These are phyloP conservation scores for Pavo muticus DNA, from an alignment of 2,113 vertebrate species.

Conservation along the genomic window DNA sequence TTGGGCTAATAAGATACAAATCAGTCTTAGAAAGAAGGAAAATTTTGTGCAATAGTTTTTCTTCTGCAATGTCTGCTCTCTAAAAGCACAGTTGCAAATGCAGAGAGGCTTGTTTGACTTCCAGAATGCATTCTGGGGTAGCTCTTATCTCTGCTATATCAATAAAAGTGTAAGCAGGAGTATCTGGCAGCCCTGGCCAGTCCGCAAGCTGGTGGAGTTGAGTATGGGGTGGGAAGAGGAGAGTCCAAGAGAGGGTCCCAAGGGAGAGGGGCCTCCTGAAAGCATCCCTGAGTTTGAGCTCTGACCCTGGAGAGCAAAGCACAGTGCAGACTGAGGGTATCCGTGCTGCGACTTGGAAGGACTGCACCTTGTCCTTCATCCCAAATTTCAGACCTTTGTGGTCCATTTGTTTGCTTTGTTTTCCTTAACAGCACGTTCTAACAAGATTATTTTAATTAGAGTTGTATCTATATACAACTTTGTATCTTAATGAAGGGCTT, in stretches of 20 bases:
- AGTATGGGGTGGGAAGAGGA: background rate
- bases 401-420: constrained; percentile 46
- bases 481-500: constrained; percentile 34
- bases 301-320: rapidly evolving
- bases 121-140: background rate
- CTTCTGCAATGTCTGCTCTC: background rate
- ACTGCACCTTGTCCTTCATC: background rate
- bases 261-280: background rate
- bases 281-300: background rate
- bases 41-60: background rate
- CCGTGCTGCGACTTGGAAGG: background rate
- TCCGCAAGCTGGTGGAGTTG: background rate
- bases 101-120: background rate
- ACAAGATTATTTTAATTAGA: constrained; percentile 61
- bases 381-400: background rate
- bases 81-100: background rate
- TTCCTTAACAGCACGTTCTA: background rate
- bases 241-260: background rate
- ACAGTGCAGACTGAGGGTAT: background rate
- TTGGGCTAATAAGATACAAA: background rate
- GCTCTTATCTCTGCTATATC: background rate
- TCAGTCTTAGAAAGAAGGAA: background rate
- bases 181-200: background rate
- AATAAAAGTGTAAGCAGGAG: background rate
- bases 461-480: constrained; percentile 9